phyloP scores from a whole-genome alignment of 2,797 vertebrate genomes.

The Sandelia bainsii region DNA sequence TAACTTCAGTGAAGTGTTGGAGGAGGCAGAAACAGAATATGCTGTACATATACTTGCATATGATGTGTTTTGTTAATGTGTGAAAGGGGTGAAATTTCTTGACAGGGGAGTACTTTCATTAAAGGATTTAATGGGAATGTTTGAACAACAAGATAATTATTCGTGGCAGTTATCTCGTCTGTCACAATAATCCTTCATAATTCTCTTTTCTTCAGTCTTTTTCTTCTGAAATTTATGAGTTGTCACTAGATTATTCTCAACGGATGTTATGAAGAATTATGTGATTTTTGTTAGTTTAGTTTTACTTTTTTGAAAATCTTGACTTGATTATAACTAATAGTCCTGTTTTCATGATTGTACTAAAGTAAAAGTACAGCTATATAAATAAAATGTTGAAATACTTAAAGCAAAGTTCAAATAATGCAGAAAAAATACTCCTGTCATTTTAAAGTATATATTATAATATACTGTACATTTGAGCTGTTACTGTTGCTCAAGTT shows the following conservation, averaged over 20 bases:
- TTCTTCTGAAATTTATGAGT: background rate
- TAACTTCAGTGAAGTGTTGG: background rate
- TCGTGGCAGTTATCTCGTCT: background rate
- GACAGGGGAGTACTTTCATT: constrained; percentile 4
- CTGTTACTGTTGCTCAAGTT: no score
- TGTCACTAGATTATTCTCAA: background rate
- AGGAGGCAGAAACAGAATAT: background rate
- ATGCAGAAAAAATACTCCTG: no score
- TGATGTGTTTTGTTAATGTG: background rate
- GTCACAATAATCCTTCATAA: background rate
- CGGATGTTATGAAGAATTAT: background rate
- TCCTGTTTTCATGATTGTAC: no score
- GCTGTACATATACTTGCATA: background rate
- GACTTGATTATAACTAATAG: no score
- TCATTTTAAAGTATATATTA: no score
- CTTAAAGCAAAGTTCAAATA: no score
- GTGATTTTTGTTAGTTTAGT: background rate
- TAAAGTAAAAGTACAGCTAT: no score
- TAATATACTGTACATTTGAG: no score
- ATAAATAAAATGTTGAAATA: no score
- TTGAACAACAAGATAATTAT: constrained; percentile 18
- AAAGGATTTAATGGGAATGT: constrained; percentile 1
- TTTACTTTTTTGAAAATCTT: background rate
- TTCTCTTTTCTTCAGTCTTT: background rate
- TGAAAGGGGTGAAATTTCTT: background rate